Base-by-base conservation (phyloP, 2,113 vertebrate species). In the Cebidichthys violaceus region DNA sequence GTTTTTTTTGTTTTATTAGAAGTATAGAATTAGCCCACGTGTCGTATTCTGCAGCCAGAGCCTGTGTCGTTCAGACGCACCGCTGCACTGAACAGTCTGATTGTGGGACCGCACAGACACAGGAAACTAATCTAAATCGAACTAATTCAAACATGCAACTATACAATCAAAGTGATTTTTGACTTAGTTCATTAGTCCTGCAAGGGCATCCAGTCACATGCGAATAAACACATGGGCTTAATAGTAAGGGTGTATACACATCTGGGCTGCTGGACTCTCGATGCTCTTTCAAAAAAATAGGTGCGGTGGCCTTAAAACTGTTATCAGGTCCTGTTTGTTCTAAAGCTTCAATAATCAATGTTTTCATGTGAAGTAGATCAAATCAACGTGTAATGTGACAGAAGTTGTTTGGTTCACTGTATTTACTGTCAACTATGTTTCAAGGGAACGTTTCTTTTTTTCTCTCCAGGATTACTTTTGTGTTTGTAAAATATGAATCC, bases 91-190 rank as follows among this genome's bases (percentile, higher is more conserved):
- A 52, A 43, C 31, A 59, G 55, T 18, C 20, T 31, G 9, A 50
- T 33, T 6, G 33, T 33, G 33, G 33, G 65, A 71, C 69, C 62
- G 62, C 81, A 81, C 74, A 78, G 6, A 57, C 55, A 27, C n/a
- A 27, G 62, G 37, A 27, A 6, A 17, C 27, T 33, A 17, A 31
- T 60, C 79, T 62, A 6, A 64, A 41, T 67, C 77, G 68, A 50
- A 77, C 82, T 88, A 70, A 89, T 83, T 79, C 64, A 43, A 74
- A 84, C 83, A 87, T 84, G 89, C 80, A 92, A 83, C 75, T 54
- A 54, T 82, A 88, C 87, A 92, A 71, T 67, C 33, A 45, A 15
- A 9, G 27, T 29, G 41, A 27, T 22, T 57, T 35, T 31, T 35
- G 7, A 31, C 18, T 20, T 22, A 10, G 9, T 47, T 50, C 2